Evolutionary conservation across 2,888 invertebrate species (phyloP).

Genomic region (Nebria brevicollis): DNA sequence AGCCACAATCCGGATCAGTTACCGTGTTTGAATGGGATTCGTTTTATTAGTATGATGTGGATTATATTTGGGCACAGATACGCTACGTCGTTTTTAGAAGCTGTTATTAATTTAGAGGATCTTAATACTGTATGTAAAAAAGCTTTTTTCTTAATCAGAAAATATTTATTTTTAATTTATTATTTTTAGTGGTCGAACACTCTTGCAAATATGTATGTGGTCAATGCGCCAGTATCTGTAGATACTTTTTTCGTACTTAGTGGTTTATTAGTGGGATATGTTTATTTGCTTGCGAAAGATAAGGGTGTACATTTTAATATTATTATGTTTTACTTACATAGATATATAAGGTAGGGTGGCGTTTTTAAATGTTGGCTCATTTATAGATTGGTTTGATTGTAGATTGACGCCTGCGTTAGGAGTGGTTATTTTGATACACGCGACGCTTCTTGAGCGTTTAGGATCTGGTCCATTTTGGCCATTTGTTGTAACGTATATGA

Average conservation of each 20-base stretch:
- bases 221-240: not conserved
- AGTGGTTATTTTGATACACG: slow-evolving; percentile 24
- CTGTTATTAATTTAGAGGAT: slow-evolving; percentile 12
- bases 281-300: not conserved
- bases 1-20: slow-evolving; percentile 58
- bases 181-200: not conserved
- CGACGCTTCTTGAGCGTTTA: slow-evolving; percentile 20
- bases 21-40: slow-evolving; percentile 63
- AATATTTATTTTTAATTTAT: not conserved
- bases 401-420: slow-evolving; percentile 36
- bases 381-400: not conserved
- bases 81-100: not conserved
- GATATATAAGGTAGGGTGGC: not conserved
- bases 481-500: not conserved
- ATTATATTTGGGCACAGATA: slow-evolving; percentile 61
- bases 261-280: slow-evolving; percentile 11
- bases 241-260: slow-evolving; percentile 10
- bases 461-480: slow-evolving; percentile 36
- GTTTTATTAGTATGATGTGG: slow-evolving; percentile 65
- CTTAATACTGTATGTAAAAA: slow-evolving; percentile 37
- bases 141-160: not conserved
- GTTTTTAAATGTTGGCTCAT: not conserved
- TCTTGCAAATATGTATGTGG: slow-evolving; percentile 3
- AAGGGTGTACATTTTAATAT: slow-evolving; percentile 8
- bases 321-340: not conserved